phyloP scores from a whole-genome alignment of 1,140 invertebrate species.

The Stenopsyche tienmushanensis region DNA sequence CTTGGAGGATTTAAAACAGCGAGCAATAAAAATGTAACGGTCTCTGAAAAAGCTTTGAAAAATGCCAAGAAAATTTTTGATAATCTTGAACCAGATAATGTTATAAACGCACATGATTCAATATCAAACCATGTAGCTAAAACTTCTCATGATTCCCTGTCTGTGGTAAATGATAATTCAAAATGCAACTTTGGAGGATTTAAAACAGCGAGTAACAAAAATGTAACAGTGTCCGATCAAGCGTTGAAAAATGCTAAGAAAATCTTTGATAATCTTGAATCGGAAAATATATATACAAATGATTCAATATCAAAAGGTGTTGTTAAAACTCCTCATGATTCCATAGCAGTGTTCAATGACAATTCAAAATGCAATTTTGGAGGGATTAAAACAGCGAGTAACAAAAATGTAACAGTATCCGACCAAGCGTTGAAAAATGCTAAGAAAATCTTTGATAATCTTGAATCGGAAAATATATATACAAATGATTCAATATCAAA shows the following conservation, averaged over 20 bases:
- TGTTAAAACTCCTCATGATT: too few species aligned
- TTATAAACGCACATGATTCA: background rate
- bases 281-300: background rate
- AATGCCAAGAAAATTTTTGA: conserved; percentile 44
- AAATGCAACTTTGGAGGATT: conserved; percentile 4
- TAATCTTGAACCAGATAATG: conserved; percentile 34
- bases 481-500: too few species aligned
- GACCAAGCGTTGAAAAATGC: too few species aligned
- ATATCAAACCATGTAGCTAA: too few species aligned
- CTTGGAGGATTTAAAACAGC: conserved; percentile 33
- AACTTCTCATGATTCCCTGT: too few species aligned
- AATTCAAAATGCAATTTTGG: background rate
- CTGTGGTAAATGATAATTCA: too few species aligned
- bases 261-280: conserved; percentile 41
- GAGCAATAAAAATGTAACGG: conserved; percentile 45
- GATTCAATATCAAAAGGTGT: too few species aligned
- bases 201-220: conserved; percentile 43
- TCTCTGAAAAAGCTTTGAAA: conserved; percentile 46
- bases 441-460: background rate
- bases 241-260: conserved; percentile 45
- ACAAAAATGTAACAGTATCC: too few species aligned
- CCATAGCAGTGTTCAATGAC: too few species aligned
- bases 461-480: too few species aligned
- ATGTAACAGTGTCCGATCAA: conserved; percentile 45
- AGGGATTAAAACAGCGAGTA: conserved; percentile 6